A percentile compares a stretch with the other conserved stretches of the same genome.
Evolutionary conservation across 2,113 vertebrate species (phyloP).

Genomic region (Ceuthmochares aereus): DNA sequence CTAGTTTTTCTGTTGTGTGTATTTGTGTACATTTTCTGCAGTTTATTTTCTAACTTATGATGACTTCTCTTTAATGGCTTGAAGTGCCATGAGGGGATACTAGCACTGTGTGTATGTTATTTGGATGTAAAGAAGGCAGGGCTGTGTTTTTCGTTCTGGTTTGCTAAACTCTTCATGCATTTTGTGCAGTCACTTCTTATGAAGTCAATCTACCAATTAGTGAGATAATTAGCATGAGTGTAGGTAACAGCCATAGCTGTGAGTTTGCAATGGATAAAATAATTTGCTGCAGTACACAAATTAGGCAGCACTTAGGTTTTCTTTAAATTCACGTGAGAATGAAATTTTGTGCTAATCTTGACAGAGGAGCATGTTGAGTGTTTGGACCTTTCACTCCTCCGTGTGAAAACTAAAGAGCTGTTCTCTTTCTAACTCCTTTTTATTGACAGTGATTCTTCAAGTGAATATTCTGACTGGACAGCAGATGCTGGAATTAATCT

Average conservation of each 20-base stretch:
- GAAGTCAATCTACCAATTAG: background rate
- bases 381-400: background rate
- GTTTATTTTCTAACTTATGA: background rate
- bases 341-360: background rate
- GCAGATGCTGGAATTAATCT: conserved; percentile 98
- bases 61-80: background rate
- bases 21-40: background rate
- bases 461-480: conserved; percentile 98
- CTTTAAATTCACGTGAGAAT: background rate
- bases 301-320: background rate
- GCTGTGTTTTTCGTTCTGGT: background rate
- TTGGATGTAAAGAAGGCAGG: background rate
- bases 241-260: background rate
- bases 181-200: background rate
- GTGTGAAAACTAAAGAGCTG: background rate
- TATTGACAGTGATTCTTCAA: conserved; percentile 88
- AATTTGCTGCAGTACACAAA: background rate
- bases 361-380: background rate
- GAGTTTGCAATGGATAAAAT: background rate
- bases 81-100: background rate
- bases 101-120: background rate
- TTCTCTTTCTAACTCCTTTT: background rate
- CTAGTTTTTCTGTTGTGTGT: background rate
- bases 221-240: background rate
- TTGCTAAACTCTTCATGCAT: background rate